These are phyloP conservation scores for Neomorphus geoffroyi DNA, from an alignment of 2,797 vertebrate species.

Conservation along the genomic window DNA sequence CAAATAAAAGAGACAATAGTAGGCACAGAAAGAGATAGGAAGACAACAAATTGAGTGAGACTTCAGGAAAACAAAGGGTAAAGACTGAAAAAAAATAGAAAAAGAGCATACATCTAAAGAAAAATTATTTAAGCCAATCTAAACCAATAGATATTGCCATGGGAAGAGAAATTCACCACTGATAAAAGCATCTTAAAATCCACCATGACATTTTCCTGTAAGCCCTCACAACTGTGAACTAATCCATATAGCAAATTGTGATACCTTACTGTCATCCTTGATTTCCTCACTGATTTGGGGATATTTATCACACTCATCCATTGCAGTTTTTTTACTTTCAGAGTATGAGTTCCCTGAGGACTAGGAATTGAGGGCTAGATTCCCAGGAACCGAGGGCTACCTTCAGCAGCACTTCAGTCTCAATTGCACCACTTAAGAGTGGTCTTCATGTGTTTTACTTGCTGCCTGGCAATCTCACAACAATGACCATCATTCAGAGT, in stretches of 20 bases:
- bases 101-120: neutral
- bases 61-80: neutral
- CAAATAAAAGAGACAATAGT: neutral
- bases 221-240: neutral
- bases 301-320: neutral
- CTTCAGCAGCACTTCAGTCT: neutral
- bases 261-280: neutral
- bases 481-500: neutral
- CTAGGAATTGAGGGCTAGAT: neutral
- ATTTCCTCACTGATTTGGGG: neutral
- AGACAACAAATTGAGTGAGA: neutral
- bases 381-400: too few relatives aligned
- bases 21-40: neutral
- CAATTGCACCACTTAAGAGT: neutral
- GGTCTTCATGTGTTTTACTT: neutral
- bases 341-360: neutral
- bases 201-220: neutral
- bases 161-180: neutral
- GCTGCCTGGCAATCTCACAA: neutral
- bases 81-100: neutral
- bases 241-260: neutral
- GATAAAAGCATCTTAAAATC: neutral
- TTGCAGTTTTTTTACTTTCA: neutral
- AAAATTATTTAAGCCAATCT: neutral
- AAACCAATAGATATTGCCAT: neutral